These are phyloP conservation scores for Cheilosia soror DNA, from an alignment of 2,888 invertebrate genomes.

Conservation along the genomic window DNA sequence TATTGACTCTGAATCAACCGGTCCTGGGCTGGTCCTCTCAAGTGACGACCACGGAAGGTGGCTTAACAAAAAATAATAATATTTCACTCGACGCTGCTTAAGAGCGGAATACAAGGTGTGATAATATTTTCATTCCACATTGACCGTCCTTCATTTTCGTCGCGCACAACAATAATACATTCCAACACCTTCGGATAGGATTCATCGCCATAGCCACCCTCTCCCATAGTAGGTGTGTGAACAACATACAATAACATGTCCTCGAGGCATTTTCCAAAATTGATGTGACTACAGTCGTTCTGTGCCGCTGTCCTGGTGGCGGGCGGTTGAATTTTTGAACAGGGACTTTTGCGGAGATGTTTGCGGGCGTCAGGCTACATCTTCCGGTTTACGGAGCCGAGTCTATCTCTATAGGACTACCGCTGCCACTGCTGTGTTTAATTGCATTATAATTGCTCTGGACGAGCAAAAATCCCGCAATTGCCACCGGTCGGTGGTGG, in stretches of 20 bases:
- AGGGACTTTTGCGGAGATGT: constrained; percentile 72
- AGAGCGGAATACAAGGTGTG: constrained; percentile 57
- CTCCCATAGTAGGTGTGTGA: constrained; percentile 28
- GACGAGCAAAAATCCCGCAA: constrained; percentile 67
- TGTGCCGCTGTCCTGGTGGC: neutral
- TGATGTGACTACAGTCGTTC: constrained; percentile 57
- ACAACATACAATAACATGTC: constrained; percentile 70
- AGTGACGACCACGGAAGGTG: constrained; percentile 46
- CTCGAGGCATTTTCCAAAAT: constrained; percentile 74
- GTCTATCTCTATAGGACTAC: constrained; percentile 14
- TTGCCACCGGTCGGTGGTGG: constrained; percentile 25
- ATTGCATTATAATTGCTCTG: constrained; percentile 75
- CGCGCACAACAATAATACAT: constrained; percentile 56
- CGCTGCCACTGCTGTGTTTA: constrained; percentile 67
- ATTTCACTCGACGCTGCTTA: constrained; percentile 61
- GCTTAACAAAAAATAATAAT: constrained; percentile 61
- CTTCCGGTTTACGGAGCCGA: constrained; percentile 59
- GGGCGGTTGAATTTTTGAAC: constrained; percentile 61
- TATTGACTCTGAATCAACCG: constrained; percentile 69
- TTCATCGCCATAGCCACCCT: neutral
- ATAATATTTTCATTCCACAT: constrained; percentile 72
- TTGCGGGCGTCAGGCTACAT: constrained; percentile 67
- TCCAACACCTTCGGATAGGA: constrained; percentile 54
- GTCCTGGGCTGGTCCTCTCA: constrained; percentile 29
- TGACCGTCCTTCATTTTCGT: constrained; percentile 57